Evolutionary conservation across 2,113 vertebrate genomes (phyloP).

Genomic region (Cyprichromis sp.): DNA sequence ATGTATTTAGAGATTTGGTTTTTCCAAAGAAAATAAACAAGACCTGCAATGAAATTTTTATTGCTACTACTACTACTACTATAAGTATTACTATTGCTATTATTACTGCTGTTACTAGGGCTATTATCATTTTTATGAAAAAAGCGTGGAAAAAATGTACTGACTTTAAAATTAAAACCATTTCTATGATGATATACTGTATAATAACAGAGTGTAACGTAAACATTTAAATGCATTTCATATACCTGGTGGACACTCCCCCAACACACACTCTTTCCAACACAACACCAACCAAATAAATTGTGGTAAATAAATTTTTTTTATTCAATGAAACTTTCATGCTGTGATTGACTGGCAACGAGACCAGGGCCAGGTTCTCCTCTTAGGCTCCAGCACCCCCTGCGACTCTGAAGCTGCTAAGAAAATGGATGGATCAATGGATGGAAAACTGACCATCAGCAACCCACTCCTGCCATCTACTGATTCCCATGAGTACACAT

Average conservation of each 20-base stretch:
- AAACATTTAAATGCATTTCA: neutral
- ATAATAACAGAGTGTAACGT: neutral
- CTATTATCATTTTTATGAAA: neutral
- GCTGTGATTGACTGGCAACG: neutral
- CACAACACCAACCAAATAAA: neutral
- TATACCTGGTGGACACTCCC: neutral
- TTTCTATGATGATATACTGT: neutral
- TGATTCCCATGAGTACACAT: neutral
- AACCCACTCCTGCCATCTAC: conserved; percentile 44
- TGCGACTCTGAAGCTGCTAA: neutral
- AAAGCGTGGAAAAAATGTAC: neutral
- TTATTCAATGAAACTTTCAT: neutral
- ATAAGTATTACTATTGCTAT: conserved; percentile 20
- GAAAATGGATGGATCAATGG: neutral
- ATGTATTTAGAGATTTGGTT: neutral
- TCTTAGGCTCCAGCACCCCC: neutral
- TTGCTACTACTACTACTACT: neutral
- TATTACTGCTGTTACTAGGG: conserved; percentile 1
- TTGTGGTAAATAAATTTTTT: neutral
- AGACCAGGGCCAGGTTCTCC: neutral
- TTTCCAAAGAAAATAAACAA: conserved; percentile 28
- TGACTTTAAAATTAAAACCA: conserved; percentile 3
- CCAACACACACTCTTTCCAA: neutral
- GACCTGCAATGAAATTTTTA: neutral
- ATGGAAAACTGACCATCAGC: neutral